These are phyloP conservation scores for Eptesicus fuscus DNA, from an alignment of 2,113 vertebrate genomes.

Conservation along the genomic window DNA sequence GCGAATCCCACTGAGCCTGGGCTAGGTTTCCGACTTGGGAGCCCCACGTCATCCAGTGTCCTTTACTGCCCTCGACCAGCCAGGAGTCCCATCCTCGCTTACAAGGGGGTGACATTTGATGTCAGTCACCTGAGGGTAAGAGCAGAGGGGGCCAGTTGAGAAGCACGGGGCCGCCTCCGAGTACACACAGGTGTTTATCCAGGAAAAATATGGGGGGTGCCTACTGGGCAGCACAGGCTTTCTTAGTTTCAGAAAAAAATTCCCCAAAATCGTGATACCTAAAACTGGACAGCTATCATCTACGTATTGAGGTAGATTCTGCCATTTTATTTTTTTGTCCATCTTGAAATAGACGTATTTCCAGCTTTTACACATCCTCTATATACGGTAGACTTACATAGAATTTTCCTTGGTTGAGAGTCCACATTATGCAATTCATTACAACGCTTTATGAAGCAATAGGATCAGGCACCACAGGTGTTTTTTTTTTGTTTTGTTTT, in stretches of 20 bases:
- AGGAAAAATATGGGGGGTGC: neutral
- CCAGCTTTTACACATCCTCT: neutral
- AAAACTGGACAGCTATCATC: neutral
- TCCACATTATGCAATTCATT: neutral
- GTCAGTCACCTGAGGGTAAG: neutral
- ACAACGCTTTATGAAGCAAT: neutral
- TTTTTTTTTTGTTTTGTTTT: neutral
- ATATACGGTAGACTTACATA: neutral
- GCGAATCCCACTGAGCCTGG: fast-evolving
- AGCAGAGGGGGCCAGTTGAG: fast-evolving
- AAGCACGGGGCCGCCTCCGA: neutral
- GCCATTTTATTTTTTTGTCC: neutral
- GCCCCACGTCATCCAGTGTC: too few relatives aligned
- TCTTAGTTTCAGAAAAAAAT: neutral
- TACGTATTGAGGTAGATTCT: neutral
- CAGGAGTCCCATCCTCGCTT: neutral
- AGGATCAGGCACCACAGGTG: neutral
- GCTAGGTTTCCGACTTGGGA: neutral
- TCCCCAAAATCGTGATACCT: neutral
- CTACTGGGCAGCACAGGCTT: neutral
- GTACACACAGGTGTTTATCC: neutral
- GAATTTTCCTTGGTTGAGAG: neutral
- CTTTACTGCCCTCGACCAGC: neutral
- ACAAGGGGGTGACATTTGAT: neutral
- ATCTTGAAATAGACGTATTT: neutral